Base-by-base conservation (phyloP, 2,797 vertebrate species). In the Manis javanica region DNA sequence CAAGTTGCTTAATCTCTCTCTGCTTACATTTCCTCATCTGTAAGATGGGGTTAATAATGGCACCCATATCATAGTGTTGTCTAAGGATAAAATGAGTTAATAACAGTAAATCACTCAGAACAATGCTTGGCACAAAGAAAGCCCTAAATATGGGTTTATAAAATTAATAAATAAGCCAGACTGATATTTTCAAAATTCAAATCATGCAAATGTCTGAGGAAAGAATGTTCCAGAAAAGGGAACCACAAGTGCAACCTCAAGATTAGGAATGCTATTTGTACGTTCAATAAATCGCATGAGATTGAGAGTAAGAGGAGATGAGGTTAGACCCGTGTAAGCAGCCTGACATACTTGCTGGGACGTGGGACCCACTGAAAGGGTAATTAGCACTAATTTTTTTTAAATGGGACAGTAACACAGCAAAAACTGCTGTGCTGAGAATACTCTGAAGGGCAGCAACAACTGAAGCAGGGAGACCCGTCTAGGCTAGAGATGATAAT, bases 111-210 rank as follows among this genome's bases (percentile, higher is more conserved):
- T 86, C 46, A 37, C 66, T 42, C 68, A 46, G 5, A 46, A 63
- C 51, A 55, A 46, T 46, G 59, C 51, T 42, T 75, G 51, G 46
- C 26, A 75, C 53, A 55, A 75, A 84, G 31, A 31, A 57, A 87
- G 53, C 7, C 14, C 29, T 69, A 77, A 19, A 39, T 86, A 59
- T 14, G 21, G 23, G 15, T 81, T 90, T 87, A 87, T 55, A 31
- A 74, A 66, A 89, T 31, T 84, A 89, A 21, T 74, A 89, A 75
- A 75, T 15, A 84, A 78, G 19, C 21, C 66, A 77, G 53, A 75
- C 29, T 79, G 39, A n/a, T 93, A 29, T 77, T 81, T 85, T 91
- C 78, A 91, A 31, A 85, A 57, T 74, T 85, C 75, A 85, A 63
- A 69, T 84, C 55, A 78, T 46, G 34, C 61, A 11, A 24, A 53